Conservation (phyloP, 2,797 vertebrate species). For the Hylomyscus alleni region DNA sequence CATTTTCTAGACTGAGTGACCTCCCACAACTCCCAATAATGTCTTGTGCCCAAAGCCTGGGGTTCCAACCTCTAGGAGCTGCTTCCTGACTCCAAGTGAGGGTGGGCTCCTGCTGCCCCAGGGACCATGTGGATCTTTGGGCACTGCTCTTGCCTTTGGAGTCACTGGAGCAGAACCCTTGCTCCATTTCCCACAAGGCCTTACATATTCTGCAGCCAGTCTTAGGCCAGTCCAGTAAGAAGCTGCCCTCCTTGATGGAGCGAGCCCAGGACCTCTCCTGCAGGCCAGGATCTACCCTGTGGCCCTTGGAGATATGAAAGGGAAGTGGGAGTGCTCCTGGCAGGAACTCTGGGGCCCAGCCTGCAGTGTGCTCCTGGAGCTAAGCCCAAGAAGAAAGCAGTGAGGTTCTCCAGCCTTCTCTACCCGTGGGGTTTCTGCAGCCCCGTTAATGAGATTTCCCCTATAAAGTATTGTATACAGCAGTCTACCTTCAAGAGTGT, state of each 20-base stretch:
- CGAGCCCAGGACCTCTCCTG: not conserved
- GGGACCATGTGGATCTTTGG: not conserved
- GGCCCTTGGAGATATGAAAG: not conserved
- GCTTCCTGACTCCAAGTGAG: not conserved
- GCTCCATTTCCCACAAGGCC: fast-evolving
- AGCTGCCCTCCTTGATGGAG: not conserved
- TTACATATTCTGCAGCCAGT: fast-evolving
- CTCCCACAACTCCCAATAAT: too few species aligned
- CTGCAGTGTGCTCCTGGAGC: not conserved
- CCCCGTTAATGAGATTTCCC: constrained; percentile 61
- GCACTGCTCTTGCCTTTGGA: fast-evolving
- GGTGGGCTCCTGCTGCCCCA: not conserved
- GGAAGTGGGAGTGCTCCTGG: too few species aligned
- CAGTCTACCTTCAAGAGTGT: constrained; percentile 62
- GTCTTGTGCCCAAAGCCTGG: not conserved
- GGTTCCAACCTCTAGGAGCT: not conserved
- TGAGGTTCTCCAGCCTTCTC: not conserved
- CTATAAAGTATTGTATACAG: constrained; percentile 59
- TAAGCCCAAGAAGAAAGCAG: not conserved
- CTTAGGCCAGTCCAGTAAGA: fast-evolving
- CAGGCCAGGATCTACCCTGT: not conserved
- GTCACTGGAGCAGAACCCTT: not conserved
- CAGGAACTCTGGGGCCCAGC: fast-evolving
- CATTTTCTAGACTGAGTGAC: not conserved
- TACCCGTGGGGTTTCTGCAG: not conserved